Conservation (phyloP, 1,140 invertebrate species). For the Leptestheria dahalacensis region DNA sequence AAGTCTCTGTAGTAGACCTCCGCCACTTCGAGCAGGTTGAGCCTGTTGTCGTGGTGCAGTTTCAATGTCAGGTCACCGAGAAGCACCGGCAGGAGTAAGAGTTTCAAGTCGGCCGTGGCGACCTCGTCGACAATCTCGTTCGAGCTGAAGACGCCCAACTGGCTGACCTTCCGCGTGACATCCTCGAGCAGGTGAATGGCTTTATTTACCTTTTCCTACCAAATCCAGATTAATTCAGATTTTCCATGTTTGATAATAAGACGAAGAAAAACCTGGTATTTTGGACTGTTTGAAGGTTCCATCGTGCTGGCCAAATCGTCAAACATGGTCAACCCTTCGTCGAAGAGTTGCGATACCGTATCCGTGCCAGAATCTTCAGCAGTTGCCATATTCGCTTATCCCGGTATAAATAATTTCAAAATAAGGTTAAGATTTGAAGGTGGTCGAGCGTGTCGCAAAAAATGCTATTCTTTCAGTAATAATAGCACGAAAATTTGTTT, state of each 20-base stretch:
- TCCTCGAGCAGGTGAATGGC: conserved; percentile 58
- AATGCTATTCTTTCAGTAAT: too few species aligned
- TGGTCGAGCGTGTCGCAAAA: too few species aligned
- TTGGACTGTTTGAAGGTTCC: conserved; percentile 40
- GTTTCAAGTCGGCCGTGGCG: conserved; percentile 65
- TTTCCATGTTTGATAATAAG: conserved; percentile 15
- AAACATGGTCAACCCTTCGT: conserved; percentile 40
- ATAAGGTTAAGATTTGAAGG: too few species aligned
- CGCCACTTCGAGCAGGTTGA: conserved; percentile 50
- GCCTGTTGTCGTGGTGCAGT: conserved; percentile 41
- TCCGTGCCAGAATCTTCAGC: background rate
- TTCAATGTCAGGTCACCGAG: conserved; percentile 57
- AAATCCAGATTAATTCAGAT: conserved; percentile 18
- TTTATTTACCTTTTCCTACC: conserved; percentile 46
- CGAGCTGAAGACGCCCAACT: conserved; percentile 62
- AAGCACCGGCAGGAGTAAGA: conserved; percentile 65
- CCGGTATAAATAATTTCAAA: too few species aligned
- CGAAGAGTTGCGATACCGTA: conserved; percentile 37
- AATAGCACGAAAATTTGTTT: too few species aligned
- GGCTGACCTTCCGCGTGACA: conserved; percentile 56
- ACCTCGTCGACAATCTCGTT: conserved; percentile 82
- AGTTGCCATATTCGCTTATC: background rate
- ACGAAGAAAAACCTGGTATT: conserved; percentile 36
- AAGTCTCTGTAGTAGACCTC: conserved; percentile 77
- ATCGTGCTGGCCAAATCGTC: conserved; percentile 37